phyloP scores from a whole-genome alignment of 2,888 invertebrate genomes.

The Cephus pygmeus region DNA sequence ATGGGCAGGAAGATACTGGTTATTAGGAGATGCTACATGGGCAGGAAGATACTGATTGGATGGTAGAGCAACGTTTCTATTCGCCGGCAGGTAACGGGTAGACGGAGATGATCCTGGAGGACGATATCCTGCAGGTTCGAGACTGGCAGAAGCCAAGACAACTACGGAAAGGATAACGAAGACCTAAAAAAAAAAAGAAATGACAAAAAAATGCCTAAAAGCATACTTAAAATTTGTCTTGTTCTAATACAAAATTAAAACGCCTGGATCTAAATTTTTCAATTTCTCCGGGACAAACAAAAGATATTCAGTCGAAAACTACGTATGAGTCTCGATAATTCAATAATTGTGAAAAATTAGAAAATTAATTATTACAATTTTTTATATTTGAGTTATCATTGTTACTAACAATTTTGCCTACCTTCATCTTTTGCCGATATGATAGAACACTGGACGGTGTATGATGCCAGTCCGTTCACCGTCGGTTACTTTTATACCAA shows the following conservation, averaged over 20 bases:
- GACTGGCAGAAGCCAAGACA: constrained; percentile 39
- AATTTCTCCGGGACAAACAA: neutral
- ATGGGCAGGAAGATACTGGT: constrained; percentile 66
- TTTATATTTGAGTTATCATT: too few relatives aligned
- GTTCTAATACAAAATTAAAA: too few relatives aligned
- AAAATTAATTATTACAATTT: too few relatives aligned
- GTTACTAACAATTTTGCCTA: too few relatives aligned
- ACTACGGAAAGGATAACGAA: constrained; percentile 37
- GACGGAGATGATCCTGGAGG: constrained; percentile 38
- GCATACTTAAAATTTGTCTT: neutral
- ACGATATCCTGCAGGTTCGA: constrained; percentile 51
- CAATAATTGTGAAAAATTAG: too few relatives aligned
- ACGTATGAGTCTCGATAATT: constrained; percentile 9
- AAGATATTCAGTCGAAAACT: constrained; percentile 1
- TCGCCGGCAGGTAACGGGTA: constrained; percentile 32
- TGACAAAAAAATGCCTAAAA: constrained; percentile 4
- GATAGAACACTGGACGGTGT: constrained; percentile 1
- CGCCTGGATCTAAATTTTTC: too few relatives aligned
- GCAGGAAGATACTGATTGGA: constrained; percentile 63
- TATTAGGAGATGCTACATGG: constrained; percentile 37
- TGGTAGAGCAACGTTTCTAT: constrained; percentile 26
- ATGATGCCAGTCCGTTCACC: constrained; percentile 12
- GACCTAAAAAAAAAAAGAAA: constrained; percentile 26
- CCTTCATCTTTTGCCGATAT: too few relatives aligned
- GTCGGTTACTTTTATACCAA: constrained; percentile 19